phyloP scores from a whole-genome alignment of 2,797 vertebrate species.

The Cuculus canorus region DNA sequence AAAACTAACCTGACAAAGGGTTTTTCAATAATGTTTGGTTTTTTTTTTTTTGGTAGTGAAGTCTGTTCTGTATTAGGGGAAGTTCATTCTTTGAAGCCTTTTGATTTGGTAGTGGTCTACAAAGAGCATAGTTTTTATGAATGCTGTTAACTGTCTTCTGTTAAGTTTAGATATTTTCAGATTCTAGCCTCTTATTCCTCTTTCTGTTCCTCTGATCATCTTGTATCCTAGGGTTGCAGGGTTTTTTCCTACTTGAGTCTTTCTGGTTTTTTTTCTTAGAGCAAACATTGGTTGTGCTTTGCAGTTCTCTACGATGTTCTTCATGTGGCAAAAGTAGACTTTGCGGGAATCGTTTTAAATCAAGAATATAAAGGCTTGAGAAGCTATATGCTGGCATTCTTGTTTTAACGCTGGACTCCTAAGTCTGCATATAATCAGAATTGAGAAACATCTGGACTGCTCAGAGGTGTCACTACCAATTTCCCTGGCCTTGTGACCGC shows the following conservation, averaged over 20 bases:
- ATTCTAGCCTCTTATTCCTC: not conserved
- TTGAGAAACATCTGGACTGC: not conserved
- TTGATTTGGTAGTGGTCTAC: not conserved
- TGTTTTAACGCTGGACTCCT: not conserved
- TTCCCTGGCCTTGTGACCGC: not conserved
- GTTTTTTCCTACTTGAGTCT: fast-evolving
- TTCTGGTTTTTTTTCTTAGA: not conserved
- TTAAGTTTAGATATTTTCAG: not conserved
- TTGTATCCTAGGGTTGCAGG: not conserved
- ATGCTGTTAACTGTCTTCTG: not conserved
- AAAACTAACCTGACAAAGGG: not conserved
- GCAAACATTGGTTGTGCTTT: not conserved
- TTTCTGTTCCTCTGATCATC: not conserved
- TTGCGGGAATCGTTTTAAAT: not conserved
- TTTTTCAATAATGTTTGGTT: not conserved
- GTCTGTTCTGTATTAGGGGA: not conserved
- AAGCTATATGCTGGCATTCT: not conserved
- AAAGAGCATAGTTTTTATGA: not conserved
- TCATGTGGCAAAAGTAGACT: not conserved
- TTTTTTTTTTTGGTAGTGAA: not conserved
- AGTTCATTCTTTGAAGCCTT: not conserved
- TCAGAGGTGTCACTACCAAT: fast-evolving
- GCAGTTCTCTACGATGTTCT: not conserved
- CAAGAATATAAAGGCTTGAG: not conserved
- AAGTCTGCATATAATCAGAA: not conserved